Base-by-base conservation (phyloP, 2,888 invertebrate genomes). In the Aphidoletes aphidimyza region DNA sequence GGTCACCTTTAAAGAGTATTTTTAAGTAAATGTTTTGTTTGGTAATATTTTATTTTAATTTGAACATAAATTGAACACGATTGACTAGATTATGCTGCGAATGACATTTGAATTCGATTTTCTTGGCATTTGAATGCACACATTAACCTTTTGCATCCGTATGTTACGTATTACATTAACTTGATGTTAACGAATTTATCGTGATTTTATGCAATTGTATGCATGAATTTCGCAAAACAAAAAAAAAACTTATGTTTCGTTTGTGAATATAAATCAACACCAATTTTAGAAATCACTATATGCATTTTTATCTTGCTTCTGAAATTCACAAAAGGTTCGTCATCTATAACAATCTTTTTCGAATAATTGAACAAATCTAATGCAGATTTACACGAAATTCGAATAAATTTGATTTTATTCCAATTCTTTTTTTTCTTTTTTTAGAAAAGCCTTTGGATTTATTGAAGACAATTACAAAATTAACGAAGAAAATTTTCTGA, bases 51-150 rank as follows among this genome's bases (percentile, higher is more conserved):
- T 30, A 26, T 30, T 14, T n/a, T n/a, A n/a, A n/a, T 69, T 69
- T 17, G 9, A 30, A 69, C 34, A 5, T 54, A 69, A 69, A 69
- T 54, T 54, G 17, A 30, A 17, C 69, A 69, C 69, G 69, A 69
- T 0, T 17, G 30, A 11, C 11, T 26, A 22, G 14, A 22, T 54
- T 69, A 69, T 69, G 34, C 30, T 34, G 30, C 34, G 30, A 69
- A 30, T 69, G 69, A 69, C 69, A 69, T 69, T 69, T 69, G 0
- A 14, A 30, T 69, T 69, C 2, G 3, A 54, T 54, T 69, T 69
- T 69, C 5, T 54, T 69, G 69, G 30, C 30, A 69, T 69, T 69
- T 69, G 9, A 14, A 69, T 69, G 34, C 69, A 69, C 69, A 69
- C 5, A 54, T 30, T 34, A 14, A 69, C 69, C 26, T 30, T 30